A percentile compares a stretch with the other conserved stretches of the same genome.
phyloP scores from a whole-genome alignment of 2,797 vertebrate species.

The Centroberyx gerrardi region DNA sequence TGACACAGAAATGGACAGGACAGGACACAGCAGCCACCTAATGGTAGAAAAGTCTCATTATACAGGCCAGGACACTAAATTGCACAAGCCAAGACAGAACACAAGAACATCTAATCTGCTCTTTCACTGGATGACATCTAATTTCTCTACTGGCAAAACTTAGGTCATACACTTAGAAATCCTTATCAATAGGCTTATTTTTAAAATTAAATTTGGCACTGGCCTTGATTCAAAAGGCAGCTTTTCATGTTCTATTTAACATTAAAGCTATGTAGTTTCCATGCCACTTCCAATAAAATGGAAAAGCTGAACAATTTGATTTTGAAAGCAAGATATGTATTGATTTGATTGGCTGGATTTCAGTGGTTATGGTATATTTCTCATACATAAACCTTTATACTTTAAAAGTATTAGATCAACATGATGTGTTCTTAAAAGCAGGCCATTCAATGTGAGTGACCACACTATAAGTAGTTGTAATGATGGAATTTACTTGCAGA shows the following conservation, averaged over 20 bases:
- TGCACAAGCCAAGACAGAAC: not conserved
- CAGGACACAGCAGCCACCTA: not conserved
- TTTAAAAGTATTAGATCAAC: too few relatives aligned
- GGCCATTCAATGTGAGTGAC: too few relatives aligned
- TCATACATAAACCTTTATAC: not conserved
- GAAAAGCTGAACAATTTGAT: not conserved
- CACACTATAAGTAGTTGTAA: too few relatives aligned
- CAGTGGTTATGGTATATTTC: not conserved
- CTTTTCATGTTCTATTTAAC: not conserved
- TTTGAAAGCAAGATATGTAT: not conserved
- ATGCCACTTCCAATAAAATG: too few relatives aligned
- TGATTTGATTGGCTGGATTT: not conserved
- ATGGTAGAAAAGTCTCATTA: not conserved
- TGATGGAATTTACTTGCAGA: not conserved
- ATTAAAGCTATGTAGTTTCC: constrained; percentile 2
- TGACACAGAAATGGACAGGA: not conserved
- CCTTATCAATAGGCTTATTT: not conserved
- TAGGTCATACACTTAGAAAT: not conserved
- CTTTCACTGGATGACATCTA: not conserved
- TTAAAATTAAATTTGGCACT: not conserved
- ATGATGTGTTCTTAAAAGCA: too few relatives aligned
- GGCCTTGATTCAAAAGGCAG: not conserved
- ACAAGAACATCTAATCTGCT: not conserved
- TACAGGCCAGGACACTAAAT: not conserved
- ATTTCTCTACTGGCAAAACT: not conserved